phyloP scores from a whole-genome alignment of 2,113 vertebrate genomes.

The Tachuris rubrigastra region DNA sequence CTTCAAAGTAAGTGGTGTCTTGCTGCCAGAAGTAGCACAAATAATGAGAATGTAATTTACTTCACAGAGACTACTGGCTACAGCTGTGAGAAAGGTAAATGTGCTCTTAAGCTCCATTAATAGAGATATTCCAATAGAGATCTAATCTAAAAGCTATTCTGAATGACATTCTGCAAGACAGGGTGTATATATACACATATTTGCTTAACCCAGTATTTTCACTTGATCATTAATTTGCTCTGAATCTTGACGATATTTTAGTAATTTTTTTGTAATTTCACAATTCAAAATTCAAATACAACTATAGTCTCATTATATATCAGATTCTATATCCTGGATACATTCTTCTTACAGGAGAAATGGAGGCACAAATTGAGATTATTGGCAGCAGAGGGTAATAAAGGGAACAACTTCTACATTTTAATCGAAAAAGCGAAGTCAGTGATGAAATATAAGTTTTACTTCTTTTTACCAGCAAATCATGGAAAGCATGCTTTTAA shows the following conservation, averaged over 20 bases:
- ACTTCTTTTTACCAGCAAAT: background rate
- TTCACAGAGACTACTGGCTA: background rate
- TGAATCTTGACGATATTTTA: background rate
- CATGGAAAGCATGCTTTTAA: background rate
- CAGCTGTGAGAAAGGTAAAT: background rate
- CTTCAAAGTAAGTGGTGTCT: background rate
- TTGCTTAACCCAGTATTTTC: background rate
- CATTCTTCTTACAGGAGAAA: background rate
- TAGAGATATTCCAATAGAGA: background rate
- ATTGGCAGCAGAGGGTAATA: background rate
- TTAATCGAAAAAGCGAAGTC: background rate
- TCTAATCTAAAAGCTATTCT: slow-evolving; percentile 2
- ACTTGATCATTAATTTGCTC: background rate
- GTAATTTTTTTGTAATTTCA: background rate
- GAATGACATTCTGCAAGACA: background rate
- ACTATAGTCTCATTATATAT: background rate
- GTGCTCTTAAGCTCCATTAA: background rate
- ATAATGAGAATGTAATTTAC: background rate
- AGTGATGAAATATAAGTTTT: background rate
- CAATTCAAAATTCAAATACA: background rate
- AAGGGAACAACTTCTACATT: background rate
- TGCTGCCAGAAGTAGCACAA: background rate
- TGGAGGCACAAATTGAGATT: background rate
- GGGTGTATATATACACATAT: background rate
- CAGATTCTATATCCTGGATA: background rate